Base-by-base conservation (phyloP, 1,140 invertebrate species). In the Rhopalosiphum maidis region DNA sequence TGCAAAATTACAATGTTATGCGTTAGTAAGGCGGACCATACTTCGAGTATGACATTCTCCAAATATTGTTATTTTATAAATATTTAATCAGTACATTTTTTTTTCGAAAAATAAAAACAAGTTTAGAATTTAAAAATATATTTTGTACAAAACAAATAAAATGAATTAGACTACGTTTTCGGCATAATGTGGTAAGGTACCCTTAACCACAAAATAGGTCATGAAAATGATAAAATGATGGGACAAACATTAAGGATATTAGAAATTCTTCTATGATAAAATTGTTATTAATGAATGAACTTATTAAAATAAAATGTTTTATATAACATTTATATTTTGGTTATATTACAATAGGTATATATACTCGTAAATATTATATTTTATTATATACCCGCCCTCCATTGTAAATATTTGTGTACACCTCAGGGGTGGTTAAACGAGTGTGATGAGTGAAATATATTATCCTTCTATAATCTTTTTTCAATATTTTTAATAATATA, bases 161-260 rank as follows among this genome's bases (percentile, higher is more conserved):
- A 68, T 15, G 30, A 9, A 68, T 68, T 68, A 68, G 4, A 68
- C 60, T 15, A 15, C 3, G 11, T 30, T 68, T 3, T 68, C 30
- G 15, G 1, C n/a, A 60, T 30, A 68, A 0, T 5, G 4, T n/a
- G 15, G 4, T n/a, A 18, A 51, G 2, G 9, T n/a, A 77, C 15
- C 4, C 15, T 68, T 35, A n/a, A 30, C 30, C 60, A n/a, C 4
- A 15, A 0, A 35, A n/a, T n/a, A n/a, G 2, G 11, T n/a, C 15
- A 68, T n/a, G 3, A n/a, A 15, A 11, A 30, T 4, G 0, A 68
- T 0, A n/a, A 15, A 11, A 30, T 4, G 0, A 68, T 18, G 15
- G 15, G n/a, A 35, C 60, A 4, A 15, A 77, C 6, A 35, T 30
- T 68, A 68, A 77, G 1, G 15, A n/a, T n/a, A n/a, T 77, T 15